Conservation (phyloP, 1,140 invertebrate genomes). For the Trachelipus rathkii region DNA sequence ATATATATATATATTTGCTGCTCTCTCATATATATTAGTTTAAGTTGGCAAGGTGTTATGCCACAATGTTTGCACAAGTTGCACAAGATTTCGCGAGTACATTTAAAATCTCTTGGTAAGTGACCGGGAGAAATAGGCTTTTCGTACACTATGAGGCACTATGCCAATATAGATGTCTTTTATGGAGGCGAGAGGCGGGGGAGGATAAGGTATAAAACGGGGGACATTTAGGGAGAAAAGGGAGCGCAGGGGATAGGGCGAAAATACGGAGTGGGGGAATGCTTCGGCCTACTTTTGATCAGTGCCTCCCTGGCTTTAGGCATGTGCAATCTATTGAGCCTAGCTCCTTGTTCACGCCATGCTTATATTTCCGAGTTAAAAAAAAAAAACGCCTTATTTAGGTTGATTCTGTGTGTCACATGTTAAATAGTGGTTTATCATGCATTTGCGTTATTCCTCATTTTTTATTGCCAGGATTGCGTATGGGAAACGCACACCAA, state of each 20-base stretch:
- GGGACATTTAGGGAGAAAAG: not conserved
- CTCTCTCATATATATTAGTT: too few relatives aligned
- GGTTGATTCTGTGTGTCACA: not conserved
- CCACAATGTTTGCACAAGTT: too few relatives aligned
- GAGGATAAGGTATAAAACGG: conserved; percentile 12
- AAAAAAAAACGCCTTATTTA: not conserved
- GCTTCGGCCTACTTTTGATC: conserved; percentile 7
- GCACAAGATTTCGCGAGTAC: too few relatives aligned
- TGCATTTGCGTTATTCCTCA: not conserved
- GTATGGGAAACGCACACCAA: not conserved
- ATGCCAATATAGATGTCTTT: conserved; percentile 3
- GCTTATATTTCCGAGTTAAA: not conserved
- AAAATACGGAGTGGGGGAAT: not conserved
- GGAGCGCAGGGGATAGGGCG: not conserved
- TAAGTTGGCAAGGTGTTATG: too few relatives aligned
- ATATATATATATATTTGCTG: too few relatives aligned
- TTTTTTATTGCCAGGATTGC: not conserved
- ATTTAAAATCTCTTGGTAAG: not conserved
- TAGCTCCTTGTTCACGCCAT: not conserved
- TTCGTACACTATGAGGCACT: not conserved
- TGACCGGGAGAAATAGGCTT: not conserved
- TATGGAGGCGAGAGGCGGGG: not conserved
- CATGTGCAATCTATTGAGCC: conserved; percentile 6
- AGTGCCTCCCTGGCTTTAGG: conserved; percentile 10
- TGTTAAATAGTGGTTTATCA: not conserved